These are phyloP conservation scores for Alexandromys fortis DNA, from an alignment of 2,113 vertebrate genomes.

Conservation along the genomic window DNA sequence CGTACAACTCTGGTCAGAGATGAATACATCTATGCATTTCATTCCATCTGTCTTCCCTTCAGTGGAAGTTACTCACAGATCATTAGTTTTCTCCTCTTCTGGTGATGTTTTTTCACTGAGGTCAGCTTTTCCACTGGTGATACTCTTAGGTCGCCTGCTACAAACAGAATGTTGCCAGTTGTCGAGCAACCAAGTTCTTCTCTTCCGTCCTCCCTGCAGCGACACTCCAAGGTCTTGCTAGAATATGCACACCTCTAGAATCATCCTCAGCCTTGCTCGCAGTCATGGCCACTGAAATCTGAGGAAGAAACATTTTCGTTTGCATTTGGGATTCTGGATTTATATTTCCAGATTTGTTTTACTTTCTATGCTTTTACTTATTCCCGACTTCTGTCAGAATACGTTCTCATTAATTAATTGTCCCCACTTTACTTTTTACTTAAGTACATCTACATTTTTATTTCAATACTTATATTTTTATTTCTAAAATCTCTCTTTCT, in stretches of 20 bases:
- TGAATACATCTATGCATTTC: background rate
- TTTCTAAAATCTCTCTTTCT: background rate
- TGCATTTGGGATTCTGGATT: background rate
- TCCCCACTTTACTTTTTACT: background rate
- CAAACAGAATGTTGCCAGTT: background rate
- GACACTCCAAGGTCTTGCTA: background rate
- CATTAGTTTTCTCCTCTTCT: background rate
- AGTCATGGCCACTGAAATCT: background rate
- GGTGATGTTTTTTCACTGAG: background rate
- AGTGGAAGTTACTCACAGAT: background rate
- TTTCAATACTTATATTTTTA: background rate
- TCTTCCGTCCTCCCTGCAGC: background rate
- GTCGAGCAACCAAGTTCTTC: background rate
- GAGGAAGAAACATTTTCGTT: background rate
- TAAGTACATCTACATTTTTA: background rate
- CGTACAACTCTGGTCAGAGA: background rate
- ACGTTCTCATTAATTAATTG: background rate
- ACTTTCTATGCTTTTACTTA: background rate
- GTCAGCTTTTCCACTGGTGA: background rate
- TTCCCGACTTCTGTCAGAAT: background rate
- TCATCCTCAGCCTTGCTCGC: background rate
- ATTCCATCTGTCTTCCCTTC: background rate
- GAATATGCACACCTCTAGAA: accelerated
- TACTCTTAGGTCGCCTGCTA: background rate
- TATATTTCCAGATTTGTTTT: background rate